Evolutionary conservation across 2,113 vertebrate genomes (phyloP).

Genomic region (Edolisoma coerulescens): DNA sequence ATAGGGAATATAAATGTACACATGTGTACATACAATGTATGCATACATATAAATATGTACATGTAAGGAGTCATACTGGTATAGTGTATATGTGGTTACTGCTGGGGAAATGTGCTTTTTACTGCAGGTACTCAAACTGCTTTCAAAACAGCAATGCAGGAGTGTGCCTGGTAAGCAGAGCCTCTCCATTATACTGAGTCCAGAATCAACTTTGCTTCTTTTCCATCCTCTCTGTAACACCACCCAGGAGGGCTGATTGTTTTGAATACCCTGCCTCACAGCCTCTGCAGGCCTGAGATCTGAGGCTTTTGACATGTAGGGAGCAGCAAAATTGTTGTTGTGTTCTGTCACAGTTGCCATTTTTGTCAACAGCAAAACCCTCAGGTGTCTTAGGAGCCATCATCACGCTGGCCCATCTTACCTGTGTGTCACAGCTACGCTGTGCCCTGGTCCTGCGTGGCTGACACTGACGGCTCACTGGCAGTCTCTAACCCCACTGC

Average conservation of each 20-base stretch:
- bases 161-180: neutral
- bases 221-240: neutral
- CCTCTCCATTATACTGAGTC: neutral
- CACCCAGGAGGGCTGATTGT: neutral
- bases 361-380: neutral
- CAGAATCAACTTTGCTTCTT: neutral
- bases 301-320: neutral
- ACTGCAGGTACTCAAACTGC: neutral
- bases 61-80: neutral
- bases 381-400: neutral
- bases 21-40: neutral
- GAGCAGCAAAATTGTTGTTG: neutral
- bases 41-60: neutral
- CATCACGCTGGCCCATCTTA: neutral
- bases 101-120: neutral
- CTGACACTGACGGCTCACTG: neutral
- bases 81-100: neutral
- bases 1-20: neutral
- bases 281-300: neutral
- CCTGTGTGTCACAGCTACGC: neutral
- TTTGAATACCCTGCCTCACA: neutral
- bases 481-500: neutral
- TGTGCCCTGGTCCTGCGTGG: neutral
- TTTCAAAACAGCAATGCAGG: neutral
- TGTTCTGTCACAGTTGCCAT: neutral